A percentile compares a stretch with the other conserved stretches of the same genome.
Conservation (phyloP, 2,797 vertebrate genomes). For the Chaetophractus vellerosus region DNA sequence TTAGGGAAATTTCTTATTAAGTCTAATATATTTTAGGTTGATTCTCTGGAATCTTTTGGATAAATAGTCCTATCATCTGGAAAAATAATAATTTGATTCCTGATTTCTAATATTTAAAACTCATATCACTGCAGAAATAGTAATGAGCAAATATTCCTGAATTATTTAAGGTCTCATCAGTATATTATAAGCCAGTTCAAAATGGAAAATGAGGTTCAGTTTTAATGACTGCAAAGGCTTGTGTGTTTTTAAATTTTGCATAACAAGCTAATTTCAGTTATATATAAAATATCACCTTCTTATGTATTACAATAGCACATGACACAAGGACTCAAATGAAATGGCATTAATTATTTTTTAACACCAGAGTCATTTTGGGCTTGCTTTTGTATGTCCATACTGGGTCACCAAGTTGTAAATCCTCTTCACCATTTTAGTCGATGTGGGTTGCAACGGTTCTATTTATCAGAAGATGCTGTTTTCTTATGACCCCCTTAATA, state of each 20-base stretch:
- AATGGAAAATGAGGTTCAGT: conserved; percentile 12
- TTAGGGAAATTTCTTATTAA: conserved; percentile 18
- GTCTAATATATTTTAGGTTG: conserved; percentile 23
- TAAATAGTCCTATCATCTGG: neutral
- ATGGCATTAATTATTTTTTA: neutral
- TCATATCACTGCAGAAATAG: conserved; percentile 18
- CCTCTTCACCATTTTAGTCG: neutral
- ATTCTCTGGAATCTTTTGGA: neutral
- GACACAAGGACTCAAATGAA: neutral
- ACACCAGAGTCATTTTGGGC: neutral
- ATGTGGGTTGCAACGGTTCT: neutral
- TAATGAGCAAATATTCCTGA: conserved; percentile 43
- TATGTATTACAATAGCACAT: neutral
- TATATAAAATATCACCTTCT: conserved; percentile 7
- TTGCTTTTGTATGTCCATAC: neutral
- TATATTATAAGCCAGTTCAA: neutral
- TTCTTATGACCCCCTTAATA: neutral
- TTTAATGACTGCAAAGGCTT: neutral
- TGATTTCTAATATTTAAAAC: conserved; percentile 38
- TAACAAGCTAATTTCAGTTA: neutral
- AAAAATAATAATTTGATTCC: neutral
- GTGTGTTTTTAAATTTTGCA: neutral
- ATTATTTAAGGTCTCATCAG: conserved; percentile 31
- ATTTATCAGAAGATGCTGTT: neutral
- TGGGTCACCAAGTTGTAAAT: neutral